Conservation (phyloP, 2,113 vertebrate genomes). For the Meriones unguiculatus region DNA sequence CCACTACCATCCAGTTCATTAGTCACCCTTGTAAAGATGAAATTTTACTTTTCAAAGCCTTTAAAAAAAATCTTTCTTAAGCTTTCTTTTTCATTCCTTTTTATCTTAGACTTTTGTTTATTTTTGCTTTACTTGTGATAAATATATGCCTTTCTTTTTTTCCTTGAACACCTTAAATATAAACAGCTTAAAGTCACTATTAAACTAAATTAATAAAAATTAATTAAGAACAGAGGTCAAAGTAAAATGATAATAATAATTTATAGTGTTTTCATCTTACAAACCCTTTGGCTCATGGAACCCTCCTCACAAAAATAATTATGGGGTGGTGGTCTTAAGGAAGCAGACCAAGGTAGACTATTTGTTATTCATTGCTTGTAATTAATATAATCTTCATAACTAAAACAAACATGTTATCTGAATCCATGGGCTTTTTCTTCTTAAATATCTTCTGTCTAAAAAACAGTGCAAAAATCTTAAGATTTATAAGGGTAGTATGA, state of each 20-base stretch:
- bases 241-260: no score
- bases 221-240: background rate
- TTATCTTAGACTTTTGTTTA: conserved; percentile 10
- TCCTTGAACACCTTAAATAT: conserved; percentile 13
- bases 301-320: background rate
- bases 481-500: background rate
- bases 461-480: background rate
- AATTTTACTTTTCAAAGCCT: conserved; percentile 14
- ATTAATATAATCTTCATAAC: background rate
- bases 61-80: background rate
- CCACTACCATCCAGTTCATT: background rate
- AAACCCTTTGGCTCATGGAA: background rate
- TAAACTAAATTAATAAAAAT: conserved; percentile 14
- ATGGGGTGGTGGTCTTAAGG: background rate
- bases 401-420: background rate
- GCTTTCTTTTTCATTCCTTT: conserved; percentile 37
- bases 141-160: conserved; percentile 7
- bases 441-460: conserved; percentile 1
- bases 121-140: conserved; percentile 38
- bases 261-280: background rate
- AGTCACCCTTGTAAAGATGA: background rate
- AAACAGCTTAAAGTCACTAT: background rate
- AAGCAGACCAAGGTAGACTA: background rate
- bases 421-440: background rate
- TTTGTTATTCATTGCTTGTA: background rate